Percentiles rank a stretch among this genome's conserved stretches.
These are phyloP conservation scores for Leptoteleia sp. DNA, from an alignment of 1,140 invertebrate species.

Conservation along the genomic window DNA sequence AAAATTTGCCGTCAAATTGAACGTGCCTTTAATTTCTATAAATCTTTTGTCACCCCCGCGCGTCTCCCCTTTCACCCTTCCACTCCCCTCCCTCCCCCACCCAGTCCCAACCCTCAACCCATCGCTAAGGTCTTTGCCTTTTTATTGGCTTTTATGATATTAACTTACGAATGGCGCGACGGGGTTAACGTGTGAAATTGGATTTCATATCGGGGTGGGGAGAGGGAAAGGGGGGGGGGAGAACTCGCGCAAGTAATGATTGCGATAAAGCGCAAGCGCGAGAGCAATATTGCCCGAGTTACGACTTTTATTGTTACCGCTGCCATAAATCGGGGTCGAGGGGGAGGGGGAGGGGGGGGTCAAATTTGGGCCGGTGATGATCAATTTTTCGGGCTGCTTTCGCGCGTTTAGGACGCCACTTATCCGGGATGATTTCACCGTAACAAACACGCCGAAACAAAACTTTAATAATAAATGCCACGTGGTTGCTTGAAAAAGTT, in stretches of 20 bases:
- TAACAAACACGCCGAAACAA: slow-evolving; percentile 35
- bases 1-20: slow-evolving; percentile 55
- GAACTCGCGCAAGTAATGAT: slow-evolving; percentile 42
- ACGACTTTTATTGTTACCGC: slow-evolving; percentile 64
- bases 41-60: slow-evolving; percentile 5
- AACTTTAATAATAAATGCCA: too few species aligned
- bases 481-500: too few species aligned
- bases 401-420: slow-evolving; percentile 17
- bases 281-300: slow-evolving; percentile 46
- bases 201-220: slow-evolving; percentile 46
- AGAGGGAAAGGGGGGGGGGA: too few species aligned
- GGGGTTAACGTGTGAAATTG: slow-evolving; percentile 41
- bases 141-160: slow-evolving; percentile 29
- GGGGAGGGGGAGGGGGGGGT: too few species aligned
- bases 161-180: slow-evolving; percentile 18
- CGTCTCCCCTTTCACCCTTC: not conserved
- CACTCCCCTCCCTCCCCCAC: not conserved
- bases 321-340: slow-evolving; percentile 51
- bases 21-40: slow-evolving; percentile 18
- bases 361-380: slow-evolving; percentile 35
- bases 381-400: slow-evolving; percentile 53
- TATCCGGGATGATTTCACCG: slow-evolving; percentile 36
- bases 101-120: too few species aligned
- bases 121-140: too few species aligned
- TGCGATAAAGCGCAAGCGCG: slow-evolving; percentile 14